Percentiles rank a stretch among this genome's conserved stretches.
Evolutionary conservation across 53 echinoderm and acorn worm genomes (phyloP).

Genomic region (Apostichopus leukothele): DNA sequence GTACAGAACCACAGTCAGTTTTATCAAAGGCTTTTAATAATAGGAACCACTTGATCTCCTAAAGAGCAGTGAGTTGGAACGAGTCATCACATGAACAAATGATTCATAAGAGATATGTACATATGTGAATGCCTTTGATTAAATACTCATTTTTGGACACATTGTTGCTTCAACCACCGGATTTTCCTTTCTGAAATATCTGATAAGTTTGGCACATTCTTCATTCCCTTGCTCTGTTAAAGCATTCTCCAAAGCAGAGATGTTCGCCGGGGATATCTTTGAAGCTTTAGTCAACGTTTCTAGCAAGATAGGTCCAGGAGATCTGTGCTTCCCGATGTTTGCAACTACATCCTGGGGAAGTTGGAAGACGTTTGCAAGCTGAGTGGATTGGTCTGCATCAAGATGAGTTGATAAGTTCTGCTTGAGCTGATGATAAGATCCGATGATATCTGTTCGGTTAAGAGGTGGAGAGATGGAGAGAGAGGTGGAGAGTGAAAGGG

Average conservation of each 20-base stretch:
- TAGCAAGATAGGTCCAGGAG: neutral
- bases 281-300: neutral
- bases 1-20: too few relatives aligned
- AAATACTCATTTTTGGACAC: neutral
- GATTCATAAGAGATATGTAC: too few relatives aligned
- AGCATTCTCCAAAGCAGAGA: neutral
- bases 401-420: neutral
- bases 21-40: too few relatives aligned
- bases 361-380: neutral
- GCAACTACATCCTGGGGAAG: neutral
- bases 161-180: neutral
- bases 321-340: neutral
- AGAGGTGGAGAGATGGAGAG: neutral
- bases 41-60: too few relatives aligned
- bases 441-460: neutral
- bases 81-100: too few relatives aligned
- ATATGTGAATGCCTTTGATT: neutral
- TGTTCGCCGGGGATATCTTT: neutral
- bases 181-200: neutral
- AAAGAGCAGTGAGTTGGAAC: too few relatives aligned
- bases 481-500: neutral
- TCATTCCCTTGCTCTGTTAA: neutral
- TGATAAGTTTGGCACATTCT: neutral
- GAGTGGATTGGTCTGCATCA: neutral
- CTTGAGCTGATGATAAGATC: neutral